These are phyloP conservation scores for Pantala flavescens DNA, from an alignment of 1,140 invertebrate genomes.

Conservation along the genomic window DNA sequence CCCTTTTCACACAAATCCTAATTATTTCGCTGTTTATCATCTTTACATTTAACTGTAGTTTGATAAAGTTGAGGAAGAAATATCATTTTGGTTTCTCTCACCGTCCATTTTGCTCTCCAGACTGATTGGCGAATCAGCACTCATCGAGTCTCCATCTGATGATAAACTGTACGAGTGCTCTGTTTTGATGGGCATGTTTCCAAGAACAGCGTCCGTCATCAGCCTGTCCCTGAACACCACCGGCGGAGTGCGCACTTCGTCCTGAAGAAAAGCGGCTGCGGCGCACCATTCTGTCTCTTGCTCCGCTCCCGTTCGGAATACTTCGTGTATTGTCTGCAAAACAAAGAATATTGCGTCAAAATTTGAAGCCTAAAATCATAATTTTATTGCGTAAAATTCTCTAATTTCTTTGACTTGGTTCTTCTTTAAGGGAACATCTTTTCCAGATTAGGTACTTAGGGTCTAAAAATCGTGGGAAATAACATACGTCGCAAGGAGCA, in stretches of 20 bases:
- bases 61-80: no score
- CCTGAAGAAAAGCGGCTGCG: neutral
- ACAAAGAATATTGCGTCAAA: neutral
- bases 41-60: no score
- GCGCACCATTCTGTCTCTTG: neutral
- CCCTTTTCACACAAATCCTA: no score
- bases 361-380: no score
- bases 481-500: no score
- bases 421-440: no score
- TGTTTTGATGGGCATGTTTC: constrained; percentile 65
- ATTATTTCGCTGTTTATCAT: no score
- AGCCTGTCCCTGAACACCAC: constrained; percentile 77
- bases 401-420: no score
- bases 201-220: constrained; percentile 79
- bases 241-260: constrained; percentile 26
- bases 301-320: neutral
- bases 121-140: constrained; percentile 45
- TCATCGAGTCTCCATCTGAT: constrained; percentile 50
- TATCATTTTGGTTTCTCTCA: neutral
- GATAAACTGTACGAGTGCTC: constrained; percentile 73
- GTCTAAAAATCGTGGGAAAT: no score
- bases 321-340: neutral
- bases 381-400: no score
- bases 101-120: constrained; percentile 31
- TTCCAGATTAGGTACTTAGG: no score